Evolutionary conservation across 2,888 invertebrate species (phyloP).

Genomic region (Lissocephala sabroskyi): DNA sequence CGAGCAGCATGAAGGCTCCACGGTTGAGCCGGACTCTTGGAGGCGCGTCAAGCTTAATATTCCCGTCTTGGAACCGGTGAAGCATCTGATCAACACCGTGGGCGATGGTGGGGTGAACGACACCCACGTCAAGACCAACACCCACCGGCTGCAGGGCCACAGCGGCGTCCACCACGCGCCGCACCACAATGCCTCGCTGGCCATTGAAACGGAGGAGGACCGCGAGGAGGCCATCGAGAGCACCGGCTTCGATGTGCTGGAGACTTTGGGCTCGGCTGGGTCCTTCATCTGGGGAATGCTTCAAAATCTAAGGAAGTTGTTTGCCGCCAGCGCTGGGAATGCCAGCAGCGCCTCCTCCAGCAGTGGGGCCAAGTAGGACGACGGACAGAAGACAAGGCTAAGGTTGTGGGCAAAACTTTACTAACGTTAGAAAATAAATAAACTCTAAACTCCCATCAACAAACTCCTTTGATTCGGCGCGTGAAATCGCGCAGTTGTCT

Average conservation of each 20-base stretch:
- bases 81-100: conserved; percentile 65
- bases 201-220: conserved; percentile 68
- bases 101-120: conserved; percentile 61
- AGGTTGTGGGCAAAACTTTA: too few relatives aligned
- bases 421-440: conserved; percentile 14
- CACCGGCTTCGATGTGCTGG: conserved; percentile 60
- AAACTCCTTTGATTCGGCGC: background rate
- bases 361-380: conserved; percentile 25
- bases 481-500: conserved; percentile 69
- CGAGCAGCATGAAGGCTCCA: conserved; percentile 53
- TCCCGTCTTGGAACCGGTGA: conserved; percentile 66
- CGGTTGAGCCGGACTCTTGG: conserved; percentile 34
- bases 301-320: conserved; percentile 60
- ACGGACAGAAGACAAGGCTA: too few relatives aligned
- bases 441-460: background rate
- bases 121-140: conserved; percentile 45
- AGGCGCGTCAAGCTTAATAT: conserved; percentile 63
- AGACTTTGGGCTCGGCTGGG: conserved; percentile 62
- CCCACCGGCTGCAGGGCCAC: conserved; percentile 51
- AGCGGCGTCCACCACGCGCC: conserved; percentile 37
- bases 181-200: conserved; percentile 44
- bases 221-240: conserved; percentile 67
- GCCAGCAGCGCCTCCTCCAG: conserved; percentile 56
- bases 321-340: conserved; percentile 66
- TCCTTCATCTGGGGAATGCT: conserved; percentile 61